Evolutionary conservation across 2,113 vertebrate species (phyloP).

Genomic region (Cochlearius cochlearius): DNA sequence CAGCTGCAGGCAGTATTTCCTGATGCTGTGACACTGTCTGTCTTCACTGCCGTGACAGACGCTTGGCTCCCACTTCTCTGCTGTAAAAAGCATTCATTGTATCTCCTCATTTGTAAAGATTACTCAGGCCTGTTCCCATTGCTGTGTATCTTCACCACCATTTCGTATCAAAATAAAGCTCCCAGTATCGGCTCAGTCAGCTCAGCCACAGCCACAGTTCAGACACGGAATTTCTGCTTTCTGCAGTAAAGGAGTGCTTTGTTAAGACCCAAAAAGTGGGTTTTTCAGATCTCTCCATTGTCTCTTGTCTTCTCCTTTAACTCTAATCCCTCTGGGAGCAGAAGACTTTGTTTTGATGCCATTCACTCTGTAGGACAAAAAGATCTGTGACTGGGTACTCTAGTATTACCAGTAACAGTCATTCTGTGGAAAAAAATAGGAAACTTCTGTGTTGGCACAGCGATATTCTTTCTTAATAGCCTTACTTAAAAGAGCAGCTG

Average conservation of each 20-base stretch:
- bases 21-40: not conserved
- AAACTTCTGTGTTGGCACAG: not conserved
- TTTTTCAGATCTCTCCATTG: not conserved
- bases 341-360: not conserved
- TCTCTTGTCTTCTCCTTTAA: not conserved
- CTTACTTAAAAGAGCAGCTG: not conserved
- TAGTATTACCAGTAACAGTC: not conserved
- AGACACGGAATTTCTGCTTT: not conserved
- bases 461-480: not conserved
- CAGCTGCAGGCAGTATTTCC: slow-evolving; percentile 1
- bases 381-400: not conserved
- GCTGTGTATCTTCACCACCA: not conserved
- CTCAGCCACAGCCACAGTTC: not conserved
- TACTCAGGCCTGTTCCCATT: not conserved
- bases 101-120: not conserved
- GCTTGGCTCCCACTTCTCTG: not conserved
- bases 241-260: not conserved
- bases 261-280: not conserved
- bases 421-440: not conserved
- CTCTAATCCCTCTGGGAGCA: not conserved
- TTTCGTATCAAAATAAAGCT: not conserved
- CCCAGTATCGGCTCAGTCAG: not conserved
- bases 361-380: not conserved
- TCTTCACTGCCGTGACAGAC: not conserved
- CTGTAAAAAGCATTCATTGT: not conserved